Base-by-base conservation (phyloP, 2,797 vertebrate genomes). In the Myotis daubentonii region DNA sequence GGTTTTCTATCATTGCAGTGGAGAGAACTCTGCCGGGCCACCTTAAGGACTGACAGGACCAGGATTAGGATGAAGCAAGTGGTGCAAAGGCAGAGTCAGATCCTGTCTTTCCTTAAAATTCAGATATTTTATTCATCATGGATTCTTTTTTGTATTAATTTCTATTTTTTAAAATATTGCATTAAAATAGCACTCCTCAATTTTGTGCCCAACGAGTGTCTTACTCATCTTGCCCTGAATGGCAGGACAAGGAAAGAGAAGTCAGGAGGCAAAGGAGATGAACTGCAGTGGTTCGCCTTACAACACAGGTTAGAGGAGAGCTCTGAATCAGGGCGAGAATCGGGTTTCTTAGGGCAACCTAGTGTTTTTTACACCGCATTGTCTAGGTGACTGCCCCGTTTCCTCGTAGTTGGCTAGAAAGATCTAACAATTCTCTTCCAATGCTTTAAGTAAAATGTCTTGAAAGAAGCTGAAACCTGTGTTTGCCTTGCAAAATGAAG, bases 391-490 rank as follows among this genome's bases (percentile, higher is more conserved):
- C 3, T 60, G 44, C 28, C 71, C 71, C 36, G 49, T 57, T 85
- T 86, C 94, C 75, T 80, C 22, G 80, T 66, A 92, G 7, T 82
- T 90, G 53, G 10, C 75, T 82, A 86, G 19, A 74, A 87, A 92
- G 8, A 66, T 25, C 75, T 91, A 93, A 94, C 74, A 41, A 51
- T 94, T 76, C 13, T 76, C 68, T 95, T 78, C 47, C 12, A 53
- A 65, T 4, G 9, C 19, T 23, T 86, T 94, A 83, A 94, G 22
- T 65, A 80, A 96, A 94, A 81, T 90, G 22, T 76, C 87, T 30
- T 96, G 30, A 92, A 93, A 93, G 30, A 87, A 80, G 47, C 1
- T 38, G 3, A 96, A 92, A 78, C 62, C 60, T 44, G 19, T 70
- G 44, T 82, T 79, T 78, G 15, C 36, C 75, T 95, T 20, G 80